A percentile compares a stretch with the other conserved stretches of the same genome.
phyloP scores from a whole-genome alignment of 1,140 invertebrate genomes.

The Lysiphlebus fabarum region DNA sequence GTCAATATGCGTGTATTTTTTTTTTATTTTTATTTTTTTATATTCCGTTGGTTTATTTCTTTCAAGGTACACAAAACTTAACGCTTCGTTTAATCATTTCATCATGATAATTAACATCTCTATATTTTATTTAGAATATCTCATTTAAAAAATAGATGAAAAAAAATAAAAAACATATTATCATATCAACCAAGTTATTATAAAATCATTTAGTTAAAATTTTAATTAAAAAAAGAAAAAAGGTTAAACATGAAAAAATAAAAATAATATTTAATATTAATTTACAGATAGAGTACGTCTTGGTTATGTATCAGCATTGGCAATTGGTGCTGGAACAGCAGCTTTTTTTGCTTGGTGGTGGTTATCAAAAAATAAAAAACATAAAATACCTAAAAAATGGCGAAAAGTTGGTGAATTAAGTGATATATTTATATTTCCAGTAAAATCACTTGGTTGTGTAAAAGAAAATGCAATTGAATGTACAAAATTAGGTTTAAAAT shows the following conservation, averaged over 20 bases:
- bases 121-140: not conserved
- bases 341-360: slow-evolving; percentile 44
- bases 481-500: slow-evolving; percentile 50
- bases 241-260: not conserved
- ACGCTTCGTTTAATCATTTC: slow-evolving; percentile 6
- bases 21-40: not conserved
- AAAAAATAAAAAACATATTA: not conserved
- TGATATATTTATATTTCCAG: slow-evolving; percentile 52
- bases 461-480: slow-evolving; percentile 46
- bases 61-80: not conserved
- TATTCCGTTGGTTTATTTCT: not conserved
- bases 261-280: not conserved
- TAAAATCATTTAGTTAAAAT: not conserved
- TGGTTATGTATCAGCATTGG: slow-evolving; percentile 41
- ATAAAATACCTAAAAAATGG: slow-evolving; percentile 43
- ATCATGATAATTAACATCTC: slow-evolving; percentile 7
- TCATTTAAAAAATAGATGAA: not conserved
- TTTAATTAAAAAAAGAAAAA: not conserved
- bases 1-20: not conserved
- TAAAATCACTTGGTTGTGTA: slow-evolving; percentile 56
- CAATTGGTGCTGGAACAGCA: slow-evolving; percentile 43
- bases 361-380: slow-evolving; percentile 37
- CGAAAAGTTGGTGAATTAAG: slow-evolving; percentile 55
- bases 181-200: not conserved
- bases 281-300: slow-evolving; percentile 40